Conservation (phyloP, 1,140 invertebrate species). For the Dinothrombium tinctorium region DNA sequence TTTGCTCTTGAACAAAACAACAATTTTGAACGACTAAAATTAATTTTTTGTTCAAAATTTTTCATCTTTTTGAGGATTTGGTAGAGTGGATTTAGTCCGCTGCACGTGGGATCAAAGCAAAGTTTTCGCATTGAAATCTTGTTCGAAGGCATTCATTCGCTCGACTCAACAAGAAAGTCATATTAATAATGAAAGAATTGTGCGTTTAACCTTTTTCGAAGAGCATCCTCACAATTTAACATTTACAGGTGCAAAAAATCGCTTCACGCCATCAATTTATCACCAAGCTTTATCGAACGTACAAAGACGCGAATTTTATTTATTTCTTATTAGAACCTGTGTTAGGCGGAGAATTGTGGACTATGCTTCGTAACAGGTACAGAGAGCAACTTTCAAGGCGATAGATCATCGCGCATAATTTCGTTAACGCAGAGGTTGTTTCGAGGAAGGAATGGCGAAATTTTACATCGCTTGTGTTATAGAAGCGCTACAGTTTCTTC, state of each 20-base stretch:
- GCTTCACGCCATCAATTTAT: slow-evolving; percentile 91
- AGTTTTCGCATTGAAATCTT: slow-evolving; percentile 88
- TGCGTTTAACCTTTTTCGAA: neutral
- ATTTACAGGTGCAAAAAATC: slow-evolving; percentile 37
- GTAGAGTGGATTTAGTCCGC: slow-evolving; percentile 74
- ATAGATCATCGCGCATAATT: neutral
- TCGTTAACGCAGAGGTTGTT: slow-evolving; percentile 33
- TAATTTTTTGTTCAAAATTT: neutral
- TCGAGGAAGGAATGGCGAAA: slow-evolving; percentile 55
- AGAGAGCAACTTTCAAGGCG: neutral
- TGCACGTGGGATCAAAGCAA: slow-evolving; percentile 46
- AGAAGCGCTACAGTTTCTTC: slow-evolving; percentile 71
- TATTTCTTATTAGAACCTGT: slow-evolving; percentile 94
- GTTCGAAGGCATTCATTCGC: slow-evolving; percentile 97
- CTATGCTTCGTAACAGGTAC: neutral
- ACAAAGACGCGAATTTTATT: slow-evolving; percentile 34
- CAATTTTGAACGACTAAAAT: too few species aligned
- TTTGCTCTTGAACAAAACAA: too few species aligned
- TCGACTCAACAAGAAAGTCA: slow-evolving; percentile 95
- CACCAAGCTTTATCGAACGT: slow-evolving; percentile 82
- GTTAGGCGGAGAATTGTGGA: slow-evolving; percentile 9
- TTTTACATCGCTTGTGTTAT: slow-evolving; percentile 79
- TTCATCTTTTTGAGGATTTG: slow-evolving; percentile 48
- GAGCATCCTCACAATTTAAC: neutral
- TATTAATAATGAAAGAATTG: slow-evolving; percentile 82